Percentiles rank a stretch among this genome's conserved stretches.
These are phyloP conservation scores for Drosophila kepulauana DNA, from an alignment of 1,140 invertebrate species.

Conservation along the genomic window DNA sequence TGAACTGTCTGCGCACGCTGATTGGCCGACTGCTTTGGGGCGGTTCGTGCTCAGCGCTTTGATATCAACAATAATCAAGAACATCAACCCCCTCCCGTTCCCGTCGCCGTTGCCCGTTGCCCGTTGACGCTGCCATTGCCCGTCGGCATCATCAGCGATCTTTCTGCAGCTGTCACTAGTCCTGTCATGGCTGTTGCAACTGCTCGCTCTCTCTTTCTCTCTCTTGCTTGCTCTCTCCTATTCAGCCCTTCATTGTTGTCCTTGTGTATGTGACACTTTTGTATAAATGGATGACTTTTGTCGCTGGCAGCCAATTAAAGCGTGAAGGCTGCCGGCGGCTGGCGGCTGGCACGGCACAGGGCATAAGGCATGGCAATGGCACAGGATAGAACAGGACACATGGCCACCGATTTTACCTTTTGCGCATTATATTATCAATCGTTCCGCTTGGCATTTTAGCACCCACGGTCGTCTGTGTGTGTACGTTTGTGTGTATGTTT, in stretches of 20 bases:
- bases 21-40: slow-evolving; percentile 60
- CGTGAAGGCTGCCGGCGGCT: slow-evolving; percentile 81
- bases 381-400: slow-evolving; percentile 54
- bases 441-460: slow-evolving; percentile 76
- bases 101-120: background rate
- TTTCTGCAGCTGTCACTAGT: slow-evolving; percentile 52
- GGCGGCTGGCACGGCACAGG: slow-evolving; percentile 28
- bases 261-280: slow-evolving; percentile 57
- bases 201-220: background rate
- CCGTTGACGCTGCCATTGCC: background rate
- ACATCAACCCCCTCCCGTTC: background rate
- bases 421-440: slow-evolving; percentile 71
- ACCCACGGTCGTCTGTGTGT: slow-evolving; percentile 62
- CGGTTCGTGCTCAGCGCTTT: slow-evolving; percentile 60
- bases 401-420: slow-evolving; percentile 54
- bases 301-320: slow-evolving; percentile 82
- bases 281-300: slow-evolving; percentile 74
- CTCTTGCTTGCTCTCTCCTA: slow-evolving; percentile 11
- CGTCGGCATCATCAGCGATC: slow-evolving; percentile 44
- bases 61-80: slow-evolving; percentile 54
- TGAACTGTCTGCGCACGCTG: slow-evolving; percentile 46
- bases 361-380: slow-evolving; percentile 17
- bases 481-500: slow-evolving; percentile 51
- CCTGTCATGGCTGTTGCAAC: slow-evolving; percentile 52
- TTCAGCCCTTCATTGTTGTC: slow-evolving; percentile 30